A percentile compares a stretch with the other conserved stretches of the same genome.
Evolutionary conservation across 1,140 invertebrate species (phyloP).

Genomic region (Formica selysi): DNA sequence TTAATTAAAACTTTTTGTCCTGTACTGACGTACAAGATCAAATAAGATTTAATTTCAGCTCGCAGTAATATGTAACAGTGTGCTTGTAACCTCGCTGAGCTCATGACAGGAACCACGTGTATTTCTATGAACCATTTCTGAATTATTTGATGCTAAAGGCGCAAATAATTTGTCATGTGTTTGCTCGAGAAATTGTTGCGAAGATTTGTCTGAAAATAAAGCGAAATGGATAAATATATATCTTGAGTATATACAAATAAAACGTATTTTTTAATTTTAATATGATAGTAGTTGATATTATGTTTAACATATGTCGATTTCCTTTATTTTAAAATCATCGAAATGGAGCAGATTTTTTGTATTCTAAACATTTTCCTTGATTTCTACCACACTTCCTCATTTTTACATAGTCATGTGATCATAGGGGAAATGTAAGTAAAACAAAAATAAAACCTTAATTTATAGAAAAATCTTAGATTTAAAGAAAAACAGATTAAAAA

Average conservation of each 20-base stretch:
- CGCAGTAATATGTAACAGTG: conserved; percentile 81
- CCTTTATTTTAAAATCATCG: too few relatives aligned
- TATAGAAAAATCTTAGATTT: too few relatives aligned
- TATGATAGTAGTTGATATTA: conserved; percentile 10
- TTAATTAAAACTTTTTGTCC: conserved; percentile 26
- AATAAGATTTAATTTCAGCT: conserved; percentile 76
- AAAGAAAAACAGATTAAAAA: too few relatives aligned
- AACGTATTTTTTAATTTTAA: not conserved
- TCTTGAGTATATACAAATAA: not conserved
- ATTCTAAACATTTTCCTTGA: too few relatives aligned
- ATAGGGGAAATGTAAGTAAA: too few relatives aligned
- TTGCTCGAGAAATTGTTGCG: conserved; percentile 72
- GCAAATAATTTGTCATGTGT: conserved; percentile 76
- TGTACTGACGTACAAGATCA: conserved; percentile 1
- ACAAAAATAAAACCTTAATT: too few relatives aligned
- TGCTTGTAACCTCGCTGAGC: conserved; percentile 83
- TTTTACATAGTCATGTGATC: too few relatives aligned
- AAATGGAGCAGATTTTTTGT: too few relatives aligned
- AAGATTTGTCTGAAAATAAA: conserved; percentile 79
- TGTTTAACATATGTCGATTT: not conserved
- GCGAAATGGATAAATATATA: not conserved
- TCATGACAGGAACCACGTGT: conserved; percentile 81
- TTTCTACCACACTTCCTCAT: too few relatives aligned
- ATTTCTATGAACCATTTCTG: conserved; percentile 80
- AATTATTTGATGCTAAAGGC: conserved; percentile 74